Evolutionary conservation across 2,113 vertebrate species (phyloP).

Genomic region (Choloepus hoffmanni): DNA sequence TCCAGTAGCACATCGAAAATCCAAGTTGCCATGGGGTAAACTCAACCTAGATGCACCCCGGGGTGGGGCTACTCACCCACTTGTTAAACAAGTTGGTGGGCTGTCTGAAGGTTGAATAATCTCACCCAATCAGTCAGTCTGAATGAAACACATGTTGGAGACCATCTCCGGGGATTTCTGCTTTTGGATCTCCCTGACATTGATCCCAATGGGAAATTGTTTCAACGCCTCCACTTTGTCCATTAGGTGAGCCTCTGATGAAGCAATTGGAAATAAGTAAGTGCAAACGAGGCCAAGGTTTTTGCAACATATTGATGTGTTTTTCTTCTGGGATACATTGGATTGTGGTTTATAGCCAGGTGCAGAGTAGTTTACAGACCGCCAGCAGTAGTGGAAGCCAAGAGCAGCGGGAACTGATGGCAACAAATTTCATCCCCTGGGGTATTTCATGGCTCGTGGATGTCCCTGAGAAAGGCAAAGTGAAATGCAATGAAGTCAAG

Average conservation of each 20-base stretch:
- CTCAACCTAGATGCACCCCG: not conserved
- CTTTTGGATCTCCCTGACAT: not conserved
- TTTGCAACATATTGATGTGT: constrained; percentile 32
- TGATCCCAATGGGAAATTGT: not conserved
- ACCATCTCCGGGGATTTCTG: not conserved
- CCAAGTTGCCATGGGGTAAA: not conserved
- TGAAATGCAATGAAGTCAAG: fast-evolving
- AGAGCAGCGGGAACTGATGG: not conserved
- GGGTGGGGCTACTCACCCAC: not conserved
- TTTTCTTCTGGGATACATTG: not conserved
- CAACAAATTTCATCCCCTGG: fast-evolving
- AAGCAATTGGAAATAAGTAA: not conserved
- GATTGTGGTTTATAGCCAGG: constrained; percentile 37
- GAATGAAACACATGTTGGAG: fast-evolving
- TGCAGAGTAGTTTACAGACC: constrained; percentile 33
- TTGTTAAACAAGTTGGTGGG: not conserved
- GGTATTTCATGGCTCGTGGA: not conserved
- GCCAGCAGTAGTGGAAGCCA: not conserved
- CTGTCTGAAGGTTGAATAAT: not conserved
- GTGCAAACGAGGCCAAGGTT: not conserved
- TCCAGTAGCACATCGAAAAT: not conserved
- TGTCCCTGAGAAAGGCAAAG: not conserved
- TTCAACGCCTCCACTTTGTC: not conserved
- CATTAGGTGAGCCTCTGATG: not conserved
- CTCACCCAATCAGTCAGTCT: not conserved